Base-by-base conservation (phyloP, 2,888 invertebrate genomes). In the Petrolisthes manimaculis region DNA sequence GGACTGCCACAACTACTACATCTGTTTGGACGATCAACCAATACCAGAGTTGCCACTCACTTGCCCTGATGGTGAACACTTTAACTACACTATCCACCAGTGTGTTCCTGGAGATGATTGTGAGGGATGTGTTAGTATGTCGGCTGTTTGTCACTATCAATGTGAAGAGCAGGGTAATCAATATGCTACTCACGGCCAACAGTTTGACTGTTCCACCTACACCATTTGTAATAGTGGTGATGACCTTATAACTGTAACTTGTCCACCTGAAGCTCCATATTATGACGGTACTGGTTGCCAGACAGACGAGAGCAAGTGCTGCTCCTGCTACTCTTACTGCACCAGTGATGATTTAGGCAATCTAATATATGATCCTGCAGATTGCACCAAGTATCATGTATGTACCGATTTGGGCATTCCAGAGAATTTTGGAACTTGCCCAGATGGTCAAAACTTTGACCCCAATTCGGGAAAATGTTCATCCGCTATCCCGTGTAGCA, bases 311-410 rank as follows among this genome's bases (percentile, higher is more conserved):
- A 21, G 8, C 4, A 80, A n/a, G 2, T 80, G 80, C 56, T 80
- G 80, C 21, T n/a, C 18, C 55, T 80, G 80, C 80, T 55, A 54
- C 24, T 8, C 80, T 4, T 24, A 51, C 6, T 80, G 80, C 80
- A 21, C 56, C 80, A 2, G 5, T 6, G 0, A 1, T 24, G 80
- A 80, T n/a, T 9, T 2, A 5, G 18, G 18, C 0, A 18, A 0
- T 1, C 18, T 18, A 61, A 54, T 79, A 5, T 53, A 54, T 14
- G 79, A 79, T 6, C 53, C 54, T 14, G 21, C 5, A 54, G 54
- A 79, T 54, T 79, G 79, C 54, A 79, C 5, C 4, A 53, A 5
- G 18, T 54, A 79, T n/a, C 53, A 4, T n/a, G 18, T 54, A 18
- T 79, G 79, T 79, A 54, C 24, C 18, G n/a, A 54, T 9, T 12